A percentile compares a stretch with the other conserved stretches of the same genome.
Evolutionary conservation across 2,797 vertebrate genomes (phyloP).

Genomic region (Holocentrus rufus): DNA sequence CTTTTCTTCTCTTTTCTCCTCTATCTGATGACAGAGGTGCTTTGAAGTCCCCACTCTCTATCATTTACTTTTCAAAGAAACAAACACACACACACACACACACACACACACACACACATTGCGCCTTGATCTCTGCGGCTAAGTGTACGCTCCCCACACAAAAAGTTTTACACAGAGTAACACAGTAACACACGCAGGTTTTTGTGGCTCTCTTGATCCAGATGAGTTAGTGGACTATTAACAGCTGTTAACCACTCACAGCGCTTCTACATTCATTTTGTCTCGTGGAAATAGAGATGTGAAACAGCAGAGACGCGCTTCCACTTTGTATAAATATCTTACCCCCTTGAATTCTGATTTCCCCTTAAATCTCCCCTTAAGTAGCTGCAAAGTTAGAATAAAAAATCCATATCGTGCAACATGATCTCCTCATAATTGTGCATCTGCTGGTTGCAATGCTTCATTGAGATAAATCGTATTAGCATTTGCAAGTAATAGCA

Average conservation of each 20-base stretch:
- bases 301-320: not conserved
- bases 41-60: conserved; percentile 71
- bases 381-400: too few species aligned
- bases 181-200: not conserved
- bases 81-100: conserved; percentile 11
- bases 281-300: not conserved
- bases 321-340: not conserved
- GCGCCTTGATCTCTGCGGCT: conserved; percentile 65
- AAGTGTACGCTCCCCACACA: conserved; percentile 37
- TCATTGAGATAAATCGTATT: too few species aligned
- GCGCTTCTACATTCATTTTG: not conserved
- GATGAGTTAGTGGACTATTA: conserved; percentile 21
- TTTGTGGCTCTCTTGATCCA: too few species aligned
- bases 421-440: too few species aligned
- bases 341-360: too few species aligned
- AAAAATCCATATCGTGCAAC: too few species aligned
- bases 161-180: conserved; percentile 31
- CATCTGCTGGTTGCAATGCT: too few species aligned
- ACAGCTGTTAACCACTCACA: not conserved
- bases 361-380: too few species aligned
- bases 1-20: conserved; percentile 49
- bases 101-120: conserved; percentile 30
- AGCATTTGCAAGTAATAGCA: too few species aligned
- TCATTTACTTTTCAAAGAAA: conserved; percentile 55
- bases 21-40: conserved; percentile 68